Percentiles rank a stretch among this genome's conserved stretches.
Conservation (phyloP, 2,797 vertebrate species). For the Notamacropus eugenii region DNA sequence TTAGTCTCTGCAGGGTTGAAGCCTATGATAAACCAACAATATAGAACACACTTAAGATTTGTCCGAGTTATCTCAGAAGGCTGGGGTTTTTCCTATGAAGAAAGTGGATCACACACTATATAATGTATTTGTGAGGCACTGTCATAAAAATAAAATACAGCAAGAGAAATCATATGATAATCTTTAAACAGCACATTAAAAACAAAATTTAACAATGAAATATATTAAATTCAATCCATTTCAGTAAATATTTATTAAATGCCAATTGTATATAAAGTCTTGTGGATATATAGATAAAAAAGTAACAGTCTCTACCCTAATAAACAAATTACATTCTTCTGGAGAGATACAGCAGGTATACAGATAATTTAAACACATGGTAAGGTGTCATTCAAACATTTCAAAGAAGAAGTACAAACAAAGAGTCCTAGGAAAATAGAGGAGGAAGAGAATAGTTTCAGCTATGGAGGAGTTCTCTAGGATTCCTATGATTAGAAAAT, state of each 20-base stretch:
- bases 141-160: conserved; percentile 52
- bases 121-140: conserved; percentile 14
- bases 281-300: neutral
- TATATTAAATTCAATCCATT: conserved; percentile 33
- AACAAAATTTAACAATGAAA: conserved; percentile 28
- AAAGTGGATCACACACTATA: conserved; percentile 28
- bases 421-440: neutral
- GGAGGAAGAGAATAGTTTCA: neutral
- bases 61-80: conserved; percentile 37
- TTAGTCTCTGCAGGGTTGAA: conserved; percentile 94
- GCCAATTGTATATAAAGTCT: neutral
- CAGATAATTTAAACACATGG: neutral
- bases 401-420: neutral
- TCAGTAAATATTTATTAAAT: neutral
- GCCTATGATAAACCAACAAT: conserved; percentile 85
- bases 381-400: neutral
- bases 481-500: neutral
- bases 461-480: neutral
- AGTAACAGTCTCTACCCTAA: neutral
- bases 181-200: conserved; percentile 21
- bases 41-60: conserved; percentile 62
- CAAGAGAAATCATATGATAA: conserved; percentile 33
- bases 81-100: conserved; percentile 49
- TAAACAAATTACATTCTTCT: neutral
- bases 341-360: neutral